Percentiles rank a stretch among this genome's conserved stretches.
Evolutionary conservation across 2,797 vertebrate genomes (phyloP).

Genomic region (Lagorchestes hirsutus): DNA sequence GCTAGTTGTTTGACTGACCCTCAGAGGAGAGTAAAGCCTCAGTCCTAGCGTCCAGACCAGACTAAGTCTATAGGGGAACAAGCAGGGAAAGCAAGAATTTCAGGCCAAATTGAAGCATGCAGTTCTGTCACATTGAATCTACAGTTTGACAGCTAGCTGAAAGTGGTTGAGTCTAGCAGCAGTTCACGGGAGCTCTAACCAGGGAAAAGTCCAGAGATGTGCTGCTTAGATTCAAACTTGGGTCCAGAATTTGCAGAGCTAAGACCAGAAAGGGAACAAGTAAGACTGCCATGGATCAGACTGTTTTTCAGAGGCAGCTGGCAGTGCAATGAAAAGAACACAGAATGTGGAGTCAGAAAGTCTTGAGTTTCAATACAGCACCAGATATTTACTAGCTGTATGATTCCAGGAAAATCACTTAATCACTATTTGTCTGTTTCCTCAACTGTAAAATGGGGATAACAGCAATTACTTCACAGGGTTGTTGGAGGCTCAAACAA

Average conservation of each 20-base stretch:
- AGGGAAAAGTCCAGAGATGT: not conserved
- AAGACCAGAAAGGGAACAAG: not conserved
- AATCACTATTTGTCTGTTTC: not conserved
- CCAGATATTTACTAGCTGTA: not conserved
- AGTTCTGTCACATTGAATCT: not conserved
- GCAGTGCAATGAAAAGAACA: not conserved
- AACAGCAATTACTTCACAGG: not conserved
- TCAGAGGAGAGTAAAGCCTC: not conserved
- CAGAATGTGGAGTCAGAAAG: not conserved
- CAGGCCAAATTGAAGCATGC: not conserved
- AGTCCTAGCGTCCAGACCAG: not conserved
- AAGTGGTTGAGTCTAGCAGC: not conserved
- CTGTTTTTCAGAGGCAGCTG: not conserved
- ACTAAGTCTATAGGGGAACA: not conserved
- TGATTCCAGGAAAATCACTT: not conserved
- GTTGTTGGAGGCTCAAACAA: not conserved
- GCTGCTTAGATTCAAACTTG: not conserved
- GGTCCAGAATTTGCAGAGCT: not conserved
- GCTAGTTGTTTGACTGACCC: not conserved
- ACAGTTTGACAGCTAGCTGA: not conserved
- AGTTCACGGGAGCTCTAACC: not conserved
- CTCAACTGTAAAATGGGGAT: not conserved
- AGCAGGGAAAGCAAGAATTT: not conserved
- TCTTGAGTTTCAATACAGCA: not conserved
- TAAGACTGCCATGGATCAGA: not conserved